Evolutionary conservation across 2,888 invertebrate species (phyloP), one percentile per base, ranked within the genome.

Genomic region (Venusia cambrica): DNA sequence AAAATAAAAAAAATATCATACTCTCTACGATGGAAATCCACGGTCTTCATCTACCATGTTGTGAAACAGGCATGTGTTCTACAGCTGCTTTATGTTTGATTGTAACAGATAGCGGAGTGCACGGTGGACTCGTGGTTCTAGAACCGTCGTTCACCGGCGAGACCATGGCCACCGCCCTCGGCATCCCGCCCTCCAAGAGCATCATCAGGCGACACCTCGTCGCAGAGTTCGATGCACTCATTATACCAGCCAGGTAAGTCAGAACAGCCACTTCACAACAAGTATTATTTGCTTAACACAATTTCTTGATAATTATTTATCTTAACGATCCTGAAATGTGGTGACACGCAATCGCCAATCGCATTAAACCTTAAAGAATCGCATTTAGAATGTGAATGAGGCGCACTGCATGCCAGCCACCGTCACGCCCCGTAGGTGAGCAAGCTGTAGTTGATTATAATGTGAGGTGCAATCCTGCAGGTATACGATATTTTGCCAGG

Each of bases 121-220:
- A 98, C 69, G 97, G 98, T 41, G 97, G 97, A 5, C 85, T 98
- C 46, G 96, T 97, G 30, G 97, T 97, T 6, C 79, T 98, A 60
- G 97, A 98, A 70, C 95, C 97, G 6, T 96, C 96, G 5, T 97
- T 98, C 80, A 96, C 94, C 35, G 96, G 97, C 13, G 97, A 97
- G 76, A 96, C 97, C 21, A 95, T 98, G 93, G 97, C 97, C 25
- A 95, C 95, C 4, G 95, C 97, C 1, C 88, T 97, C 45, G 97
- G 96, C 32, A 97, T 97, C 59, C 97, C 97, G 20, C 94, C 95
- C 6, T 94, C 96, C 15, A 97, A 97, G 74, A 96, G 95, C 70
- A 97, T 97, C 80, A 96, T 98, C 56, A 89, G 97, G 58, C 89
- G 97, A 58, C 97, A 98, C 83, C 90, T 98, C 49, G 92, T 94